A percentile compares a stretch with the other conserved stretches of the same genome.
These are phyloP conservation scores for Tiaroga cobitis DNA, from an alignment of 2,797 vertebrate genomes.

Conservation along the genomic window DNA sequence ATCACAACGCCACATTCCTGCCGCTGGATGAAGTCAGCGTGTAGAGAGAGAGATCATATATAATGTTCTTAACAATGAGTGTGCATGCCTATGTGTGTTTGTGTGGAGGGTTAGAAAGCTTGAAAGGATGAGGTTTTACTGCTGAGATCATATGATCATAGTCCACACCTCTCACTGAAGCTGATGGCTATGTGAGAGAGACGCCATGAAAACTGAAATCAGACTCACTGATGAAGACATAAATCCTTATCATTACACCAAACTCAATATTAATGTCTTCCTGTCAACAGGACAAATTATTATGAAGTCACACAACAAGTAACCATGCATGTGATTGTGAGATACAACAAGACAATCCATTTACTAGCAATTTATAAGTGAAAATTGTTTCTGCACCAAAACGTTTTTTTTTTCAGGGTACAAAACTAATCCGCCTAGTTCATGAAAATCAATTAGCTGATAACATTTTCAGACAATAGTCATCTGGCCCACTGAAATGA, in stretches of 20 bases:
- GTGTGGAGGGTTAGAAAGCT: conserved; percentile 5
- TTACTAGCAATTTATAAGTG: background rate
- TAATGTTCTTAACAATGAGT: background rate
- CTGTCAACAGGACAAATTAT: background rate
- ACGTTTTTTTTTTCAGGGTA: too few relatives aligned
- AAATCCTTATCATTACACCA: background rate
- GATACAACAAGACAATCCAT: too few relatives aligned
- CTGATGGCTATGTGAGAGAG: background rate
- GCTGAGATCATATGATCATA: conserved; percentile 16
- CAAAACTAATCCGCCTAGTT: background rate
- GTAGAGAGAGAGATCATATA: conserved; percentile 22
- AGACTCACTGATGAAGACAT: background rate
- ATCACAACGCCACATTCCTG: background rate
- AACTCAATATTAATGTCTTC: background rate
- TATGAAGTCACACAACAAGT: background rate
- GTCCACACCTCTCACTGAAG: background rate
- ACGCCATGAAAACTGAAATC: background rate
- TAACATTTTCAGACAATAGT: background rate
- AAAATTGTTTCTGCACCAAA: background rate
- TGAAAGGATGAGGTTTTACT: conserved; percentile 18
- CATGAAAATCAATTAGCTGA: background rate
- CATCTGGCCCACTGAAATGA: background rate
- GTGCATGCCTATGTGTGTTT: background rate
- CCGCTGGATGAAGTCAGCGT: background rate
- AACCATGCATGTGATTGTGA: too few relatives aligned